Base-by-base conservation (phyloP, 2,888 invertebrate species). In the Cephonodes hylas region DNA sequence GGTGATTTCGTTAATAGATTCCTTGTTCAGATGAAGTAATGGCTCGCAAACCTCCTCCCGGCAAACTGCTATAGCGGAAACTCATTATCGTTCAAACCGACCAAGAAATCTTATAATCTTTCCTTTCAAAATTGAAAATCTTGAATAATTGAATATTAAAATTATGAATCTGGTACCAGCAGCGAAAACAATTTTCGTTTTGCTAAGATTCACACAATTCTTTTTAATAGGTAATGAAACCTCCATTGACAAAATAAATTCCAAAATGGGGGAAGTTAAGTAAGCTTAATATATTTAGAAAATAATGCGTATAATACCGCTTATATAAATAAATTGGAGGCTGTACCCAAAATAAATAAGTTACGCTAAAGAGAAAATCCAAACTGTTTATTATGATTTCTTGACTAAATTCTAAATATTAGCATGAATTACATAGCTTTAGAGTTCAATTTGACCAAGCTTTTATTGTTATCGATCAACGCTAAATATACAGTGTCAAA, bases 51-150 rank as follows among this genome's bases (percentile, higher is more conserved):
- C 76, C 83, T 81, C 80, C 79, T 86, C 80, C 76, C 82, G 71
- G 78, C 83, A 85, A 88, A 89, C 87, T 86, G 86, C 83, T 87
- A 85, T 83, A 81, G 82, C 80, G 83, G 83, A 89, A 89, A 88
- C 86, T 91, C 88, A 91, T 91, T 91, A 91, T 84, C 85, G 80
- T 81, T 83, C 81, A 85, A 88, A 85, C 86, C 85, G 77, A 81
- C 84, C 83, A 81, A 84, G 86, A 86, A 85, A 89, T 88, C 88
- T 86, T 85, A 89, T 90, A 89, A 89, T 87, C 85, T 85, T 83
- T 77, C 78, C 79, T 79, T 80, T 81, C 84, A 79, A 88, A 88
- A 90, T 89, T 86, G 85, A 86, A 89, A 90, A 86, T 88, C 84
- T 84, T 80, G 85, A 85, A 86, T 89, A 88, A 88, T 84, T 85